Conservation (phyloP, 1,140 invertebrate genomes). For the Drosophila azteca region DNA sequence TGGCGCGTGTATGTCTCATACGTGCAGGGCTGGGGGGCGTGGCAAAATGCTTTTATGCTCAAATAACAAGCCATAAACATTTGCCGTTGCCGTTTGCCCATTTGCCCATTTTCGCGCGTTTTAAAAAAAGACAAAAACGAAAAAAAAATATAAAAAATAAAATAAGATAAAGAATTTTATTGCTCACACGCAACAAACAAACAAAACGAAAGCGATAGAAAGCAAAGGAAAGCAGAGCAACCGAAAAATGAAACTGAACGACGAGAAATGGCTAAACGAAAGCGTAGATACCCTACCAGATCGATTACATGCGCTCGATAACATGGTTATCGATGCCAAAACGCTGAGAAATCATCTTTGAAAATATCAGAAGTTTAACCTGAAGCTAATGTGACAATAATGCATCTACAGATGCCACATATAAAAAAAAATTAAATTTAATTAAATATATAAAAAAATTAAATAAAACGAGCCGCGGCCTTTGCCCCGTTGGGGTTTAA, state of each 20-base stretch:
- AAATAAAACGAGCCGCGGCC: too few relatives aligned
- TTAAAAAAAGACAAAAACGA: conserved; percentile 23
- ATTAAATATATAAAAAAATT: too few relatives aligned
- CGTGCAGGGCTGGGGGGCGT: not conserved
- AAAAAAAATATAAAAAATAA: conserved; percentile 49
- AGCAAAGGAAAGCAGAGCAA: not conserved
- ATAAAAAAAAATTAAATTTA: too few relatives aligned
- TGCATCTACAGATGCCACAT: too few relatives aligned
- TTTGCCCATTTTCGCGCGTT: conserved; percentile 68
- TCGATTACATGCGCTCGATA: too few relatives aligned
- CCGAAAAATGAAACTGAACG: conserved; percentile 2
- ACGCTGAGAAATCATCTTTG: too few relatives aligned
- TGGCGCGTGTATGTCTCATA: conserved; percentile 15
- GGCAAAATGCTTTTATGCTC: conserved; percentile 72
- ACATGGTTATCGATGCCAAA: not conserved
- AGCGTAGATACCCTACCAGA: too few relatives aligned
- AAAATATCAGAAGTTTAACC: too few relatives aligned
- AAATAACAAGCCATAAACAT: conserved; percentile 81
- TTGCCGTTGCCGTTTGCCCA: conserved; percentile 31
- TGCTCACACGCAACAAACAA: conserved; percentile 52
- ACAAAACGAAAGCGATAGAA: not conserved
- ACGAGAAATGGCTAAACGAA: too few relatives aligned
- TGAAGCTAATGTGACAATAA: too few relatives aligned
- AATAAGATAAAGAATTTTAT: conserved; percentile 81
- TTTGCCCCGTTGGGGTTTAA: too few relatives aligned